Evolutionary conservation across 2,113 vertebrate species (phyloP).

Genomic region (Dryoscopus gambensis): DNA sequence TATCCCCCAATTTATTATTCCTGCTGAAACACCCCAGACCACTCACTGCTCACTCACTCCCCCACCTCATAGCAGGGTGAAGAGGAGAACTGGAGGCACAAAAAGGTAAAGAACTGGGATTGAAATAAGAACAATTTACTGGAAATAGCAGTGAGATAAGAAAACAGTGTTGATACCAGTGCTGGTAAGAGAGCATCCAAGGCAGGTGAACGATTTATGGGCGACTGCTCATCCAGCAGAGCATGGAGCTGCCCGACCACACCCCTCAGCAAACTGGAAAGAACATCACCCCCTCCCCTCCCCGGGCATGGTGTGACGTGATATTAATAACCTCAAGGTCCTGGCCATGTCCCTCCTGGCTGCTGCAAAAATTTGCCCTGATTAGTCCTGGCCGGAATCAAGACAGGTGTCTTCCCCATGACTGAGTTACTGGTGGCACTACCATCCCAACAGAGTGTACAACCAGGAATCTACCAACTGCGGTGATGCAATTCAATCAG

Average conservation of each 20-base stretch:
- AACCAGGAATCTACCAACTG: not conserved
- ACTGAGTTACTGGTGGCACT: not conserved
- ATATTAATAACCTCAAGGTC: too few relatives aligned
- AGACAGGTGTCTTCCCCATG: not conserved
- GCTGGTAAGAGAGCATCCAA: not conserved
- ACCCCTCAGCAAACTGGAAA: not conserved
- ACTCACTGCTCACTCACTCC: not conserved
- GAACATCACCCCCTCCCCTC: accelerated
- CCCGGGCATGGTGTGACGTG: not conserved
- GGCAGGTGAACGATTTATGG: not conserved
- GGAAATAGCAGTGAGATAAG: not conserved
- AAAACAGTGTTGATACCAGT: not conserved
- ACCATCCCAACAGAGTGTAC: not conserved
- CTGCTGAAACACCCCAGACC: not conserved
- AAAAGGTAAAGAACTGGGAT: not conserved
- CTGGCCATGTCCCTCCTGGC: not conserved
- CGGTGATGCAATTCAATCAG: not conserved
- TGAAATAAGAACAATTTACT: not conserved
- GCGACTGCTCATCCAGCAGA: not conserved
- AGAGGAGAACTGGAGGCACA: not conserved
- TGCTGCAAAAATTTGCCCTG: not conserved
- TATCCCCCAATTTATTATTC: not conserved
- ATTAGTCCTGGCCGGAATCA: not conserved
- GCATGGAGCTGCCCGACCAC: accelerated
- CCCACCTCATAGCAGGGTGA: not conserved